Conservation (phyloP, 2,113 vertebrate genomes). For the Chaetodon trifascialis region DNA sequence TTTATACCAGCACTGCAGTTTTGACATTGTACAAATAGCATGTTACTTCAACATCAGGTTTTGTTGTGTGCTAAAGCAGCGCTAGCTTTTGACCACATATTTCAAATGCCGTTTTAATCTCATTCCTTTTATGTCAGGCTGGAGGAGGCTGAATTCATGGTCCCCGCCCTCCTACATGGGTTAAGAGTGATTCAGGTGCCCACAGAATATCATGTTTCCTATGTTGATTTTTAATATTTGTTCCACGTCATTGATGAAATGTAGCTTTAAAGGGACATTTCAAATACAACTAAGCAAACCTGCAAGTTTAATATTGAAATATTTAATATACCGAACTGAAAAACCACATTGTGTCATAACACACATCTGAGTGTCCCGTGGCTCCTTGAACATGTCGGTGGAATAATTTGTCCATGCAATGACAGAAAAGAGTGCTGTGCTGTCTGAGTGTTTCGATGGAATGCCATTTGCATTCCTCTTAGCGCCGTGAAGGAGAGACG, state of each 20-base stretch:
- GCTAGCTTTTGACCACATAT: not conserved
- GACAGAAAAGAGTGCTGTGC: conserved; percentile 11
- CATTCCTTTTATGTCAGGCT: not conserved
- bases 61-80: not conserved
- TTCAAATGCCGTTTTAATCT: conserved; percentile 4
- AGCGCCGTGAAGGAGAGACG: conserved; percentile 24
- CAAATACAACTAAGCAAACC: not conserved
- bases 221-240: not conserved
- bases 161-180: too few species aligned
- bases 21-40: not conserved
- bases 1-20: not conserved
- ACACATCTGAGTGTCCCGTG: not conserved
- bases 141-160: too few species aligned
- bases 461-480: conserved; percentile 48
- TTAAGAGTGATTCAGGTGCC: too few species aligned
- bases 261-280: not conserved
- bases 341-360: conserved; percentile 3
- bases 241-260: not conserved
- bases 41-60: not conserved
- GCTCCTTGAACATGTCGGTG: not conserved
- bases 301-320: not conserved
- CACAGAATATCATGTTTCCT: too few species aligned
- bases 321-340: not conserved
- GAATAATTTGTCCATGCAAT: conserved; percentile 11
- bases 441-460: conserved; percentile 24